Conservation (phyloP, 2,797 vertebrate species). For the Falco berigora region DNA sequence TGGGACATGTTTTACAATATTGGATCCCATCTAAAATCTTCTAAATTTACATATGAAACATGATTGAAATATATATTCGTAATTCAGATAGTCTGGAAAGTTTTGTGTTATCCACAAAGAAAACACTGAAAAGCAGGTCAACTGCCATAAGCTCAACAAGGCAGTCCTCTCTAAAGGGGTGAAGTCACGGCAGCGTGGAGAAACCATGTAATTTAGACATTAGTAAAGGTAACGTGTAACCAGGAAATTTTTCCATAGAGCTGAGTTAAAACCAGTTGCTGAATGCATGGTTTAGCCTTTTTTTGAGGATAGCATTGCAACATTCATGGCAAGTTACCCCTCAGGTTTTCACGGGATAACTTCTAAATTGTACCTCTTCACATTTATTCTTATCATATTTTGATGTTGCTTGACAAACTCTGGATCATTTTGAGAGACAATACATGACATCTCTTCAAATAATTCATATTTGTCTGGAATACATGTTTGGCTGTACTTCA, state of each 20-base stretch:
- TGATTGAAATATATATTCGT: background rate
- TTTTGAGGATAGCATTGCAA: accelerated
- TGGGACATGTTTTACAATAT: conserved; percentile 57
- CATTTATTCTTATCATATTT: background rate
- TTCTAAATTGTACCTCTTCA: background rate
- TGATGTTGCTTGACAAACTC: background rate
- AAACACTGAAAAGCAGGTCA: conserved; percentile 36
- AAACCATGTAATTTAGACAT: conserved; percentile 20
- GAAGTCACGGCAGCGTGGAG: background rate
- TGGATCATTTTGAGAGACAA: background rate
- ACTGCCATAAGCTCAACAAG: background rate
- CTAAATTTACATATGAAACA: conserved; percentile 38
- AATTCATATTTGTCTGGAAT: background rate
- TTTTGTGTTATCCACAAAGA: background rate
- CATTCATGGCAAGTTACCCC: background rate
- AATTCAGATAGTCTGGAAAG: background rate
- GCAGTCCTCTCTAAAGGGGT: background rate
- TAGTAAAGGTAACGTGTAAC: background rate
- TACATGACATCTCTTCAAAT: background rate
- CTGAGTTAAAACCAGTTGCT: background rate
- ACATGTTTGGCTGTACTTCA: background rate
- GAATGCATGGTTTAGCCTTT: background rate
- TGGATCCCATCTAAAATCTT: conserved; percentile 24
- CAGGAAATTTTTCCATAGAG: background rate
- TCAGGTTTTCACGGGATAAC: background rate